These are phyloP conservation scores for Fragum sueziense DNA, from an alignment of 2,888 invertebrate species.

Conservation along the genomic window DNA sequence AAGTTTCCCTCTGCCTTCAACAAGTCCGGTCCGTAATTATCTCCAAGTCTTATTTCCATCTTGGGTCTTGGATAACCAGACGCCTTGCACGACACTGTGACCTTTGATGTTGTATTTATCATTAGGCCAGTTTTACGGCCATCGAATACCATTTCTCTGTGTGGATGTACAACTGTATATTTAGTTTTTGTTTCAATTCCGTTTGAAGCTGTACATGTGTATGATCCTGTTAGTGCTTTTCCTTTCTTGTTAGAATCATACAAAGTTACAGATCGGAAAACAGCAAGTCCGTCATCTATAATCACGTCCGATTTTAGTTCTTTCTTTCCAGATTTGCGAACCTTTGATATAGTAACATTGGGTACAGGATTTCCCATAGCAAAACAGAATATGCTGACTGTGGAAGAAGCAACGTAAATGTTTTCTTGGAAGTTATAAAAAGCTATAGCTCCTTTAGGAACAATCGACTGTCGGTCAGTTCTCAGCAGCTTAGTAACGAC, in stretches of 20 bases:
- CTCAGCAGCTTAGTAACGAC: not conserved
- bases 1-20: not conserved
- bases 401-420: not conserved
- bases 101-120: not conserved
- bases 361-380: slow-evolving; percentile 16
- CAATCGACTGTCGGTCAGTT: not conserved
- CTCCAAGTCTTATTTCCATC: not conserved
- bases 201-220: not conserved
- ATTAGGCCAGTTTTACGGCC: not conserved
- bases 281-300: not conserved
- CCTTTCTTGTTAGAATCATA: not conserved
- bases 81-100: slow-evolving; percentile 2
- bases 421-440: not conserved
- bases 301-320: not conserved
- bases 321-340: not conserved
- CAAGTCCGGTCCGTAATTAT: not conserved
- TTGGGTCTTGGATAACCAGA: not conserved
- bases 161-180: not conserved
- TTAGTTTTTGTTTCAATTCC: not conserved
- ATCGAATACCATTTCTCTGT: not conserved
- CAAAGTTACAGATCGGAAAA: not conserved
- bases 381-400: not conserved
- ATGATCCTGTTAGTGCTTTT: not conserved
- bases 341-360: not conserved
- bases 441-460: not conserved